Evolutionary conservation across 2,888 invertebrate species (phyloP).

Genomic region (Lasioglossum vierecki): DNA sequence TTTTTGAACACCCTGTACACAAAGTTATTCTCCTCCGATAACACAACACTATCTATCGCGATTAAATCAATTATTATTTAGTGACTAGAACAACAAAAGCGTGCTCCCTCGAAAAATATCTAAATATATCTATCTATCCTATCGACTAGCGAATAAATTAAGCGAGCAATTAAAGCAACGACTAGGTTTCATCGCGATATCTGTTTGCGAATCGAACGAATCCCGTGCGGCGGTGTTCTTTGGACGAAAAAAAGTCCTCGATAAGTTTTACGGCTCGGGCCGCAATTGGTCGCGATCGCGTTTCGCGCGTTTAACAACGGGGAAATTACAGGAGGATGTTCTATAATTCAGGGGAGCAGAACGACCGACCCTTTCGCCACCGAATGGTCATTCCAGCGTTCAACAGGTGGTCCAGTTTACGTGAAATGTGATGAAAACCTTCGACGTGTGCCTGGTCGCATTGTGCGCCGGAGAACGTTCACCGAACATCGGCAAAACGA

Average conservation of each 20-base stretch:
- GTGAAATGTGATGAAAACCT: constrained; percentile 77
- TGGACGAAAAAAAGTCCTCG: constrained; percentile 15
- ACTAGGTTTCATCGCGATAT: constrained; percentile 2
- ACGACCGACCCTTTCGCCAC: constrained; percentile 70
- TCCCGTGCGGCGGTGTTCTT: neutral
- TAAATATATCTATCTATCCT: neutral
- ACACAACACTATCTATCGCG: neutral
- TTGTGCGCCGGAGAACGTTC: constrained; percentile 44
- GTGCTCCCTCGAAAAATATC: neutral
- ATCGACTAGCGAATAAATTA: neutral
- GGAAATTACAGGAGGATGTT: constrained; percentile 68
- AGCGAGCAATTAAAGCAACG: neutral
- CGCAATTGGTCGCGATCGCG: constrained; percentile 51
- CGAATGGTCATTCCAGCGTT: constrained; percentile 73
- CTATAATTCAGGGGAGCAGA: constrained; percentile 73
- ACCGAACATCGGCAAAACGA: constrained; percentile 37
- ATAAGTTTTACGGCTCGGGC: constrained; percentile 30
- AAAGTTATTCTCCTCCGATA: neutral
- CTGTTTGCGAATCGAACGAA: neutral
- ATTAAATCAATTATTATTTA: neutral
- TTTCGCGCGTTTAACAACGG: constrained; percentile 60
- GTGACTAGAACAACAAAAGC: neutral
- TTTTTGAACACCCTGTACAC: neutral
- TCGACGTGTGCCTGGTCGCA: constrained; percentile 55
- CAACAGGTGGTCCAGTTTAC: constrained; percentile 77